Conservation (phyloP, 2,888 invertebrate species). For the Strigamia maritima region DNA sequence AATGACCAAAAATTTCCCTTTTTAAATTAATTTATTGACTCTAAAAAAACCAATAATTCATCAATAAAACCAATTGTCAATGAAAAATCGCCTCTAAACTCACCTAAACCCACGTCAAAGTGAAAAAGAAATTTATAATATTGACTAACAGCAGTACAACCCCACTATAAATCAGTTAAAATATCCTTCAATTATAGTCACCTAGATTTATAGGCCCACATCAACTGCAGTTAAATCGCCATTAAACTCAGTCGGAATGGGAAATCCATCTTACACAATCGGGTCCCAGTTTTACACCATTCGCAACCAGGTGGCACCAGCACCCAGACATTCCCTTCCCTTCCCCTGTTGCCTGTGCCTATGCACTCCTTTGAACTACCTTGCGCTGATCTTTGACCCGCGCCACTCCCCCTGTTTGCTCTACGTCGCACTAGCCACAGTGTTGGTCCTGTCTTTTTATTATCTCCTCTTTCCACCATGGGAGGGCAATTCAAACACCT, state of each 20-base stretch:
- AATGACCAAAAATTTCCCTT: too few species aligned
- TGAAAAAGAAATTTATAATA: conserved; percentile 1
- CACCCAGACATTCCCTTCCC: background rate
- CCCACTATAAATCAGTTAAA: conserved; percentile 17
- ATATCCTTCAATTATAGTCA: conserved; percentile 18
- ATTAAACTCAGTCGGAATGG: background rate
- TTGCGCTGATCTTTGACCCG: background rate
- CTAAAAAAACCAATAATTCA: background rate
- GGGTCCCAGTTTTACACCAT: background rate
- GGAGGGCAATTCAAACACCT: conserved; percentile 21
- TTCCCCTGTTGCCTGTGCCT: background rate
- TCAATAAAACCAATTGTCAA: background rate
- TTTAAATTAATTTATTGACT: too few species aligned
- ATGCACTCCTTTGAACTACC: background rate
- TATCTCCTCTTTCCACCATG: background rate
- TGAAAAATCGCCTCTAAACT: background rate
- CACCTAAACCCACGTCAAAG: background rate
- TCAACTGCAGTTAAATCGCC: conserved; percentile 20
- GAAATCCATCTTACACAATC: background rate
- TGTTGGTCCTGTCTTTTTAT: background rate
- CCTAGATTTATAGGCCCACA: conserved; percentile 5
- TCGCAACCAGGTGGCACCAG: conserved; percentile 3
- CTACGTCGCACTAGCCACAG: background rate
- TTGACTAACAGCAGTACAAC: conserved; percentile 5
- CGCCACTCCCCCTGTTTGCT: conserved; percentile 16